Conservation (phyloP, 30 jellyfish, hydroid and myxozoan species). For the Turritopsis dohrnii region DNA sequence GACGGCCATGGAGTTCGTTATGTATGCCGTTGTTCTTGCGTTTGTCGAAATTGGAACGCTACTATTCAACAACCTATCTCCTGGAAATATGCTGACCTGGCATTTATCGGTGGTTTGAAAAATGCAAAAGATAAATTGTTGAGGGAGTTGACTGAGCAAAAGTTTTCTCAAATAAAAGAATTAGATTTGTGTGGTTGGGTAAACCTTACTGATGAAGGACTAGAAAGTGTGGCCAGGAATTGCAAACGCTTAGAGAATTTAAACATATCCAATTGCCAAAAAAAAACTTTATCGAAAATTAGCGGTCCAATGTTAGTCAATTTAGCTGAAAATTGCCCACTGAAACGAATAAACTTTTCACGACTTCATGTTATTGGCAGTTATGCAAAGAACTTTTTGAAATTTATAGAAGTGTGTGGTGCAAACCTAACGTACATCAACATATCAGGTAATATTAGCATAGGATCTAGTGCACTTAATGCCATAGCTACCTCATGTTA, state of each 20-base stretch:
- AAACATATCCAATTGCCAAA: constrained; percentile 28
- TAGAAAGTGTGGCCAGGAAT: neutral
- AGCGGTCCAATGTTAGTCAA: constrained; percentile 2
- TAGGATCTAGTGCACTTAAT: constrained; percentile 20
- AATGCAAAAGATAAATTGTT: constrained; percentile 5
- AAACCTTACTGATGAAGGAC: constrained; percentile 24
- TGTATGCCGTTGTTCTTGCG: constrained; percentile 27
- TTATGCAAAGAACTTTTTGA: constrained; percentile 5
- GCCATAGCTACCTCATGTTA: neutral
- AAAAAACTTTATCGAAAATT: constrained; percentile 15
- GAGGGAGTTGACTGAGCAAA: neutral
- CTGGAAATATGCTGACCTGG: constrained; percentile 31
- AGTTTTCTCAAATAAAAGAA: constrained; percentile 10
- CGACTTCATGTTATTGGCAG: neutral
- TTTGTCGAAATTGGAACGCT: constrained; percentile 25
- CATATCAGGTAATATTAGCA: constrained; percentile 25
- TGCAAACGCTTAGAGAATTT: constrained; percentile 19
- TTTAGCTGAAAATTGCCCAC: constrained; percentile 19
- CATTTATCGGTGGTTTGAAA: constrained; percentile 32
- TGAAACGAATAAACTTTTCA: constrained; percentile 17
- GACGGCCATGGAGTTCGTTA: constrained; percentile 1
- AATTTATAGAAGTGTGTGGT: constrained; percentile 22
- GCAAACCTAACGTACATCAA: constrained; percentile 22
- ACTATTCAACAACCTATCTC: constrained; percentile 17
- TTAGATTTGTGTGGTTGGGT: constrained; percentile 28